Base-by-base conservation (phyloP, 2,797 vertebrate species). In the Sciaenops ocellatus region DNA sequence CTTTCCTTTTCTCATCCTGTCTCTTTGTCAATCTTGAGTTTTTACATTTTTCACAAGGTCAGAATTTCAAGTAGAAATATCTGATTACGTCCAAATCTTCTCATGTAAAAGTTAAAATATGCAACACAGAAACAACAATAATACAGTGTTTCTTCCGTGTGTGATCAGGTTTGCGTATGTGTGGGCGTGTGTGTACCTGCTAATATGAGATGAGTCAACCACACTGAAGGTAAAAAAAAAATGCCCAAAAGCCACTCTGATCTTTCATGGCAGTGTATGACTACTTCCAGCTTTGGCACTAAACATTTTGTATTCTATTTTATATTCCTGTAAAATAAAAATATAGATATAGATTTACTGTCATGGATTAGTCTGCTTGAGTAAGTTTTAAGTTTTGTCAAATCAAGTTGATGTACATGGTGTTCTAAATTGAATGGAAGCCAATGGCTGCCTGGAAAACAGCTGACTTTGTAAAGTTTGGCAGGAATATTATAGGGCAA, bases 11-110 rank as follows among this genome's bases (percentile, higher is more conserved):
- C 18, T 76, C 57, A 4, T 15, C 12, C 16, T 44, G 7, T 51
- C 2, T 78, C 50, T 60, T 48, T 82, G 42, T 76, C 68, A 66
- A 42, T 59, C 38, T 24, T 5, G 18, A 73, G 11, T 41, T 50
- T 75, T 77, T 67, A 38, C 69, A 7, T 48, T 16, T 55, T 77
- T 46, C 52, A 44, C 7, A 17, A 59, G 24, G 54, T 52, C 61
- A 18, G 30, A 51, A 42, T 59, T 30, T 73, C 12, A 65, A 55
- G 26, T 16, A 17, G 0, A 57, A 60, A 56, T 38, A 66, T 30
- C 2, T 12, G 38, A 24, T 13, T 50, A 41, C 22, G 6, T 61
- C 26, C n/a, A 46, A 48, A 52, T 20, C 11, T 50, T 20, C 6
- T 12, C 26, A 26, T 20, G 0, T 34, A 34, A 52, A 60, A 56